Evolutionary conservation across 2,888 invertebrate species (phyloP).

Genomic region (Aplocera efformata): DNA sequence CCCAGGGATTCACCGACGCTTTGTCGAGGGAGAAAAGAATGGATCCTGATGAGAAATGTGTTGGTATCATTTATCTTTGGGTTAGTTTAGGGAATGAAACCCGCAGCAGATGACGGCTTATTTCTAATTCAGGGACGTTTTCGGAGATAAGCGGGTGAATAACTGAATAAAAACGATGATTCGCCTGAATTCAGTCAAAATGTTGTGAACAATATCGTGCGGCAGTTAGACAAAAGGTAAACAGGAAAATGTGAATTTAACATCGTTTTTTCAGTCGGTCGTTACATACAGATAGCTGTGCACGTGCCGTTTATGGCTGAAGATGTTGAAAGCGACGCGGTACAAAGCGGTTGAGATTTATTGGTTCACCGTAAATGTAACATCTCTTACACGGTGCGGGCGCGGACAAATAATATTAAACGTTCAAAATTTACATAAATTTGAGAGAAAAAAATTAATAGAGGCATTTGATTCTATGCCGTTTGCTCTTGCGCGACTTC

Average conservation of each 20-base stretch:
- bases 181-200: conserved; percentile 43
- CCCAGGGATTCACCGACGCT: conserved; percentile 64
- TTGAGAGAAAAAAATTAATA: conserved; percentile 71
- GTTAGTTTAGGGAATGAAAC: conserved; percentile 65
- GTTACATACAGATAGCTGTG: conserved; percentile 61
- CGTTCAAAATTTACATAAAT: conserved; percentile 69
- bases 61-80: conserved; percentile 72
- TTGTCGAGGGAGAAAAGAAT: conserved; percentile 67
- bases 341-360: conserved; percentile 66
- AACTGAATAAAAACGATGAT: conserved; percentile 65
- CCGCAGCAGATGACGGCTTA: conserved; percentile 59
- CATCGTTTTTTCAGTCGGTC: conserved; percentile 60
- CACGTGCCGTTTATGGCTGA: conserved; percentile 68
- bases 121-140: conserved; percentile 66
- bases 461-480: conserved; percentile 65
- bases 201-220: conserved; percentile 45
- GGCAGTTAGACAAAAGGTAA: conserved; percentile 39
- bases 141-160: conserved; percentile 59
- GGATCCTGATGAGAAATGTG: conserved; percentile 70
- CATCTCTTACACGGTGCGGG: no score
- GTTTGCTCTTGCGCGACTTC: conserved; percentile 37
- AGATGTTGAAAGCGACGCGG: conserved; percentile 59
- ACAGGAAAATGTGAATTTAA: conserved; percentile 49
- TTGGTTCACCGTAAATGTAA: conserved; percentile 53
- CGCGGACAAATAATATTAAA: conserved; percentile 53